These are phyloP conservation scores for Motacilla tschutschensis DNA, from an alignment of 2,113 vertebrate genomes.

Conservation along the genomic window DNA sequence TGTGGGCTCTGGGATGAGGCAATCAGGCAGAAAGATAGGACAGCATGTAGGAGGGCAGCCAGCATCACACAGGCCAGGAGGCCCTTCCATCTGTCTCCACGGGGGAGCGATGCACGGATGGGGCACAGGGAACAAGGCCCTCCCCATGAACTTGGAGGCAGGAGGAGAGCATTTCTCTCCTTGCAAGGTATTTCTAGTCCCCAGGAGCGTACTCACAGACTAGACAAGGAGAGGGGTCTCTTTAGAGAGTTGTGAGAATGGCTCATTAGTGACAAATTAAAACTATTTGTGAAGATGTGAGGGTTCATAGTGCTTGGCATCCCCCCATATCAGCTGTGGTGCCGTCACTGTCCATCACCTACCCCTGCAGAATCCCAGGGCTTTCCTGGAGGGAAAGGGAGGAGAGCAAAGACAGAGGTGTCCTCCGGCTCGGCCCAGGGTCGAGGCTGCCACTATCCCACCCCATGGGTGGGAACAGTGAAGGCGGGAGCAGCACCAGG, in stretches of 20 bases:
- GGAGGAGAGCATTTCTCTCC: background rate
- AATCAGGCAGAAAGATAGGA: background rate
- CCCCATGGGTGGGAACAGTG: fast-evolving
- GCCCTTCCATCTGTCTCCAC: background rate
- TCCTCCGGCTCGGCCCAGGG: background rate
- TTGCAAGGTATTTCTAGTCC: background rate
- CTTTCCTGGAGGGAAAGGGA: background rate
- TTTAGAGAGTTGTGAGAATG: background rate
- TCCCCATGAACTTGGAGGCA: background rate
- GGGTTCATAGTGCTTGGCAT: background rate
- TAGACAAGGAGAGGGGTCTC: background rate
- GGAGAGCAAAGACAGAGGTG: background rate
- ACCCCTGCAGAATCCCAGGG: fast-evolving
- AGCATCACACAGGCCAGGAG: fast-evolving
- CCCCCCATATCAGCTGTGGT: background rate
- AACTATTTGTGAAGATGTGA: fast-evolving
- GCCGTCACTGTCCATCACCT: background rate
- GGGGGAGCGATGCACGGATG: fast-evolving
- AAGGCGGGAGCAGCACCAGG: background rate
- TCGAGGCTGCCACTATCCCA: fast-evolving
- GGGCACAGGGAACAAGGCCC: fast-evolving
- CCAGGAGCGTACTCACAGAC: background rate
- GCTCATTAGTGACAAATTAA: background rate
- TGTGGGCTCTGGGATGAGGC: background rate
- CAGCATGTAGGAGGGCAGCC: background rate